Evolutionary conservation across 2,888 invertebrate species (phyloP).

Genomic region (Microplitis manilae): DNA sequence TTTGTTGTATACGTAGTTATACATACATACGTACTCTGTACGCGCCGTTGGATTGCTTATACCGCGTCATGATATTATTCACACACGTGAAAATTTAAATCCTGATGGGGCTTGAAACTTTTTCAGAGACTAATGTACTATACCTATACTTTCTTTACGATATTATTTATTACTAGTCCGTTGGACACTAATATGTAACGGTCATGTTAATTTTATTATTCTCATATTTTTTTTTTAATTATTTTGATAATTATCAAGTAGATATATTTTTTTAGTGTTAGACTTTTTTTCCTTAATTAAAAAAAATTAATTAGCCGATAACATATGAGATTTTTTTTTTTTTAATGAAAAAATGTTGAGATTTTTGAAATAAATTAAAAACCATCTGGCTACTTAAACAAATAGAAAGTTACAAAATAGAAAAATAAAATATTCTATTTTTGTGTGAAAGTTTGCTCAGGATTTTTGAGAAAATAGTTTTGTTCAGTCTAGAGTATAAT

Average conservation of each 20-base stretch:
- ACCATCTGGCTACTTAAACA: background rate
- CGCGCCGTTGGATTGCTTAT: conserved; percentile 12
- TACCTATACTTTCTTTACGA: background rate
- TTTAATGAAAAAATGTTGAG: too few species aligned
- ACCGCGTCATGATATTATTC: conserved; percentile 5
- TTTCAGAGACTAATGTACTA: background rate
- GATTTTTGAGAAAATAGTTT: background rate
- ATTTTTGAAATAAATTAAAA: too few species aligned
- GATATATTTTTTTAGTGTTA: too few species aligned
- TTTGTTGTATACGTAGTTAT: conserved; percentile 22
- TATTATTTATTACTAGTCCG: conserved; percentile 25
- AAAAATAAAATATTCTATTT: background rate
- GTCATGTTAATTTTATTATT: background rate
- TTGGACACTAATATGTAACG: background rate
- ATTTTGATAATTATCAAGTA: too few species aligned
- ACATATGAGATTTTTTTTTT: too few species aligned
- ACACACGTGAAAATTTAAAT: conserved; percentile 32
- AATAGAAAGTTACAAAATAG: background rate
- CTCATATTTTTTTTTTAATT: too few species aligned
- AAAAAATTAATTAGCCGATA: too few species aligned
- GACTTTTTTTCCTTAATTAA: too few species aligned
- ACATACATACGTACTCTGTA: conserved; percentile 16
- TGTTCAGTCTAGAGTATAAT: background rate
- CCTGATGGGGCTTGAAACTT: conserved; percentile 10
- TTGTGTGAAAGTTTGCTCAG: background rate